A percentile compares a stretch with the other conserved stretches of the same genome.
Evolutionary conservation across 2,113 vertebrate genomes (phyloP).

Genomic region (Anoplopoma fimbria): DNA sequence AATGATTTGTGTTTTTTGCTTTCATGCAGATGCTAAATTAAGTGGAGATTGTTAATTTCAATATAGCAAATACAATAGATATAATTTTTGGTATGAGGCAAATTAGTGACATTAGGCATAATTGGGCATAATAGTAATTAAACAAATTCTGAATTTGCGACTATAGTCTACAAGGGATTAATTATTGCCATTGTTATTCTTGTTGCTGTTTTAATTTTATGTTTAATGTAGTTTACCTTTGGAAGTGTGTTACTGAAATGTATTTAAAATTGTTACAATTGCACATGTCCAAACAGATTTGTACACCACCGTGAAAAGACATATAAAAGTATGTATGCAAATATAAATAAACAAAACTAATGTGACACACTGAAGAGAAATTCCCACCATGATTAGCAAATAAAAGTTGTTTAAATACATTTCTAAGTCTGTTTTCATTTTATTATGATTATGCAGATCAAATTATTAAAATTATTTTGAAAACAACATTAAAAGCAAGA

Average conservation of each 20-base stretch:
- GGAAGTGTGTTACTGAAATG: not conserved
- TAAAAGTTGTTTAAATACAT: not conserved
- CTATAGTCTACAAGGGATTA: too few relatives aligned
- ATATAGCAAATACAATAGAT: too few relatives aligned
- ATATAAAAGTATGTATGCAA: conserved; percentile 1
- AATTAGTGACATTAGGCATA: too few relatives aligned
- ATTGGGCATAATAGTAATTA: too few relatives aligned
- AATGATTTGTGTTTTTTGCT: too few relatives aligned
- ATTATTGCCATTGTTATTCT: not conserved
- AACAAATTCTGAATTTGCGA: too few relatives aligned
- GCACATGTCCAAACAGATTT: not conserved
- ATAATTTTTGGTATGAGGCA: too few relatives aligned
- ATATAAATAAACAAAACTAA: not conserved
- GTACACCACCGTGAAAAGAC: not conserved
- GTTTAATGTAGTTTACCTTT: not conserved
- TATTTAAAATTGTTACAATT: not conserved
- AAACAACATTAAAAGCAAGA: too few relatives aligned
- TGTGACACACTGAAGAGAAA: too few relatives aligned
- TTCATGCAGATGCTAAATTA: too few relatives aligned
- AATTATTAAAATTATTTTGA: not conserved
- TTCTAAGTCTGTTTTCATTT: not conserved
- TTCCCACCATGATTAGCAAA: not conserved
- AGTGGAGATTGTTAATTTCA: too few relatives aligned
- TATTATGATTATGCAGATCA: too few relatives aligned
- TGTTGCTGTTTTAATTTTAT: not conserved